phyloP scores from a whole-genome alignment of 2,113 vertebrate genomes.

The Malurus melanocephalus region DNA sequence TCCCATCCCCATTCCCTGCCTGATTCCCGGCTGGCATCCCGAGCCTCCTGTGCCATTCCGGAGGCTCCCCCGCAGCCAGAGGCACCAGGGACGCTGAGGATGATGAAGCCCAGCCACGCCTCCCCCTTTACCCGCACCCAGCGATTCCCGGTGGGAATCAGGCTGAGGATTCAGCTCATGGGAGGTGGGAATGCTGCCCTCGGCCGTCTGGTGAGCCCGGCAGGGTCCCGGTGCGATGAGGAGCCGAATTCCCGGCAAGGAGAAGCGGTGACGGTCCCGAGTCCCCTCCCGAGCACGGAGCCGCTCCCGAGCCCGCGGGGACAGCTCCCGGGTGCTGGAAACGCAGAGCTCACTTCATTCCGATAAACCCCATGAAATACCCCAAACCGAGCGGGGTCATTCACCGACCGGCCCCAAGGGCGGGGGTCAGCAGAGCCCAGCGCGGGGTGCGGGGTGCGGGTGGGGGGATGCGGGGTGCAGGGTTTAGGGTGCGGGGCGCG shows the following conservation, averaged over 20 bases:
- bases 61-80: not conserved
- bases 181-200: not conserved
- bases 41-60: not conserved
- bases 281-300: not conserved
- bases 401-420: not conserved
- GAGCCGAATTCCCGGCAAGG: not conserved
- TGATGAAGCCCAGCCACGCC: not conserved
- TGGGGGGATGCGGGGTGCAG: not conserved
- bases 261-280: not conserved
- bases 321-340: not conserved
- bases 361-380: not conserved
- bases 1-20: not conserved
- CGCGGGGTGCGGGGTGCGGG: not conserved
- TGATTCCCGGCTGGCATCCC: not conserved
- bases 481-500: not conserved
- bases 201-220: accelerated
- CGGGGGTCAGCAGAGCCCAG: not conserved
- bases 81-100: not conserved
- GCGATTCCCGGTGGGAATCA: not conserved
- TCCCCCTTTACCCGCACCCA: not conserved
- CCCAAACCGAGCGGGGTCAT: not conserved
- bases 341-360: not conserved
- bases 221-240: not conserved
- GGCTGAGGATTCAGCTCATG: not conserved
- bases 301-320: not conserved